Evolutionary conservation across 2,888 invertebrate genomes (phyloP).

Genomic region (Synergus laeviventris): DNA sequence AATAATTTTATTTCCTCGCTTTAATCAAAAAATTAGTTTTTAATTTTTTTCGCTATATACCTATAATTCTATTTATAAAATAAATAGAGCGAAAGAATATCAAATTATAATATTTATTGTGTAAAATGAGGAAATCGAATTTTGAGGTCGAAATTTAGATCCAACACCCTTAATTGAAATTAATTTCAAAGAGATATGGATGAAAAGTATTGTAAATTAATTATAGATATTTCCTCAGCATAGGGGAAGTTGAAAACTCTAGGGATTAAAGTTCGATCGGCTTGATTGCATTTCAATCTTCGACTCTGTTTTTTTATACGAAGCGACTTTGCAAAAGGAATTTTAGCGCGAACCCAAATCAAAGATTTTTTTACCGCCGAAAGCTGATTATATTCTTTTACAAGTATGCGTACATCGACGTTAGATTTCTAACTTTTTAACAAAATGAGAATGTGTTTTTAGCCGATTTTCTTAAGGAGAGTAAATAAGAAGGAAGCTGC

Average conservation of each 20-base stretch:
- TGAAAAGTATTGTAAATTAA: conserved; percentile 15
- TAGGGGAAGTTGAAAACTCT: conserved; percentile 1
- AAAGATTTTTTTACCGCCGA: conserved; percentile 36
- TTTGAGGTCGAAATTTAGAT: no score
- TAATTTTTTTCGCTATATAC: no score
- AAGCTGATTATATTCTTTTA: conserved; percentile 36
- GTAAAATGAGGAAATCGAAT: no score
- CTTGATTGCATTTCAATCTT: conserved; percentile 33
- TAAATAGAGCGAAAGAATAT: no score
- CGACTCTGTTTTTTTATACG: conserved; percentile 34
- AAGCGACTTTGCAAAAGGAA: conserved; percentile 30
- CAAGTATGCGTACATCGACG: conserved; percentile 20
- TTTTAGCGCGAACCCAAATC: conserved; percentile 32
- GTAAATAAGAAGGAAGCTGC: conserved; percentile 13
- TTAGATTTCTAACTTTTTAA: conserved; percentile 38
- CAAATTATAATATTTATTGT: no score
- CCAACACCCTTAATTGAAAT: background rate
- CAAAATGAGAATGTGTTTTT: conserved; percentile 21
- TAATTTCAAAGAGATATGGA: conserved; percentile 20
- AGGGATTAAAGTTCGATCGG: conserved; percentile 37
- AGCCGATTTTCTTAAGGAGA: background rate
- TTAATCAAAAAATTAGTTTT: no score
- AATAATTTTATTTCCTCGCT: no score
- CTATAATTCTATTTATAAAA: no score
- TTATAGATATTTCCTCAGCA: conserved; percentile 2